A percentile compares a stretch with the other conserved stretches of the same genome.
Evolutionary conservation across 2,888 invertebrate species (phyloP).

Genomic region (Drosophila nr. perissopoda): DNA sequence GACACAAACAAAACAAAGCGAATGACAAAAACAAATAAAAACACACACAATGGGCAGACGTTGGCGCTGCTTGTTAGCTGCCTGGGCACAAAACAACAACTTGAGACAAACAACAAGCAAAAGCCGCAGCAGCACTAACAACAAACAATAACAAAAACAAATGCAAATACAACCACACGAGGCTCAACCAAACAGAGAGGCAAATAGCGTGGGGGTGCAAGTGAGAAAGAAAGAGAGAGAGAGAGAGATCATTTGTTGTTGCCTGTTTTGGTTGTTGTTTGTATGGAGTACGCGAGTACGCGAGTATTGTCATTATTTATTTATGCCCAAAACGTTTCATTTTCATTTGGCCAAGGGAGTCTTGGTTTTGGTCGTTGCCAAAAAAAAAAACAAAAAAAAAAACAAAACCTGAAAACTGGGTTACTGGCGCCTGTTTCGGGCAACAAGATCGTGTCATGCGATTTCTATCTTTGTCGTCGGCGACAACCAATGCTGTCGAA

Average conservation of each 20-base stretch:
- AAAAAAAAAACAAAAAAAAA: not conserved
- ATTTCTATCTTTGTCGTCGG: constrained; percentile 80
- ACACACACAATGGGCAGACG: constrained; percentile 75
- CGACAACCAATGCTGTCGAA: constrained; percentile 76
- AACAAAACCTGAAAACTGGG: constrained; percentile 75
- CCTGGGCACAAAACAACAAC: constrained; percentile 53
- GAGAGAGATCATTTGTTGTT: constrained; percentile 74
- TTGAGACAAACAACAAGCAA: constrained; percentile 76
- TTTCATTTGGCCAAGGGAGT: constrained; percentile 79
- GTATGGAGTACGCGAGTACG: constrained; percentile 40
- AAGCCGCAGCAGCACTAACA: constrained; percentile 60
- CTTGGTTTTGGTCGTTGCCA: constrained; percentile 42
- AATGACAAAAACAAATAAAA: constrained; percentile 17
- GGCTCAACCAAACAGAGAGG: not conserved
- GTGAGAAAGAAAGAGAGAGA: not conserved
- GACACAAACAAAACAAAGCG: constrained; percentile 18
- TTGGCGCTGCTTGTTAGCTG: constrained; percentile 67
- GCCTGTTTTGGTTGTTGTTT: constrained; percentile 68
- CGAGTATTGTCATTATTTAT: constrained; percentile 77
- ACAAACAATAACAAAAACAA: constrained; percentile 44
- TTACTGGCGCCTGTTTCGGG: constrained; percentile 81
- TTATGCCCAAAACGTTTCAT: constrained; percentile 81
- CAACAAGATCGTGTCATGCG: constrained; percentile 81
- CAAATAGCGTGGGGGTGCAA: constrained; percentile 11
- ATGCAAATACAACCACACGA: constrained; percentile 57